phyloP scores from a whole-genome alignment of 2,113 vertebrate species.

The Gallinago undulata region DNA sequence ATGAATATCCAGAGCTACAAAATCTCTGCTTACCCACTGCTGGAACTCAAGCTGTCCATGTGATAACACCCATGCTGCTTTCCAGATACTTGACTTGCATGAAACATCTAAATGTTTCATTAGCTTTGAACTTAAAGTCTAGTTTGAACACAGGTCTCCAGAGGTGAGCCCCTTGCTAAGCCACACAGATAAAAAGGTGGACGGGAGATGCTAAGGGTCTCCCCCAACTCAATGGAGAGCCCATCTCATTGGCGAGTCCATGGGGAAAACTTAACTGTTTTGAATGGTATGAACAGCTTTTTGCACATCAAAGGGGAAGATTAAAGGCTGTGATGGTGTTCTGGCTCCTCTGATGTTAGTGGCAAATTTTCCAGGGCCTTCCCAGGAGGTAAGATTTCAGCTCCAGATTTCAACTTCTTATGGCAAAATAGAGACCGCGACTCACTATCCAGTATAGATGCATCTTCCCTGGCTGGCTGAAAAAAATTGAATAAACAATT shows the following conservation, averaged over 20 bases:
- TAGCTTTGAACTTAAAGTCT: not conserved
- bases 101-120: not conserved
- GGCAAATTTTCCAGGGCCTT: not conserved
- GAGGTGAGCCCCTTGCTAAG: not conserved
- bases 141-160: not conserved
- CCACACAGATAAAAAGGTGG: not conserved
- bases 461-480: not conserved
- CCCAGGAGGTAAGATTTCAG: not conserved
- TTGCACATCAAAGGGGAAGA: not conserved
- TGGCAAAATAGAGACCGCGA: fast-evolving
- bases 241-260: not conserved
- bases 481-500: not conserved
- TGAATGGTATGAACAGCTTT: not conserved
- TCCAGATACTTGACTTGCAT: not conserved
- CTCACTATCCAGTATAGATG: not conserved
- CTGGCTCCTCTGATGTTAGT: not conserved
- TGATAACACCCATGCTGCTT: not conserved
- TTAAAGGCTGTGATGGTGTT: not conserved
- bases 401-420: not conserved
- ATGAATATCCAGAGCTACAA: not conserved
- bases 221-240: not conserved
- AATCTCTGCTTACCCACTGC: not conserved
- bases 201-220: not conserved
- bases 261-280: not conserved
- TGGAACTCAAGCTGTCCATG: not conserved